Conservation (phyloP, 2,797 vertebrate species). For the Tauraco hartlaubi region DNA sequence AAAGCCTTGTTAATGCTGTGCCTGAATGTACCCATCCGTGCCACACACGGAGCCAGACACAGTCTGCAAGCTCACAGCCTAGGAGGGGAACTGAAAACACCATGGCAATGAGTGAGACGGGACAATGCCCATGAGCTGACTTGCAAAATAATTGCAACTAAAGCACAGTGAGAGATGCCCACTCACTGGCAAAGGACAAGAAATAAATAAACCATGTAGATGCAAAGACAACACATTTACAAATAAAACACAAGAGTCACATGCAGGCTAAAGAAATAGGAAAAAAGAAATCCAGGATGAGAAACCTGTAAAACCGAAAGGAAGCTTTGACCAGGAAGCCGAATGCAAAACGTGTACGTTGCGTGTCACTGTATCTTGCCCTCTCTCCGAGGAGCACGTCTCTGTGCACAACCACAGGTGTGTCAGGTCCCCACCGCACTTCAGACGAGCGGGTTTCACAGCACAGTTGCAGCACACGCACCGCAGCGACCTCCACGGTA, state of each 20-base stretch:
- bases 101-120: fast-evolving
- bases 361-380: too few species aligned
- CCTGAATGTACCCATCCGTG: not conserved
- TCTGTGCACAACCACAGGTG: fast-evolving
- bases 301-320: not conserved
- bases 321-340: not conserved
- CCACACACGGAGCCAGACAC: not conserved
- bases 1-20: not conserved
- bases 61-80: not conserved
- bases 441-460: not conserved
- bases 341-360: fast-evolving
- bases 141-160: not conserved
- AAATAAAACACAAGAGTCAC: not conserved
- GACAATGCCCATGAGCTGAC: not conserved
- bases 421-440: fast-evolving
- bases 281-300: not conserved
- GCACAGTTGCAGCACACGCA: fast-evolving
- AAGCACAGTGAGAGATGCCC: not conserved
- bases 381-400: fast-evolving
- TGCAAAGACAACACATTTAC: not conserved
- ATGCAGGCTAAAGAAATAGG: not conserved
- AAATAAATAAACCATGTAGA: not conserved
- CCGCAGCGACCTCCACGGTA: not conserved
- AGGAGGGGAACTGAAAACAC: not conserved
- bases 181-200: conserved; percentile 6